Evolutionary conservation across 2,113 vertebrate genomes (phyloP).

Genomic region (Platichthys flesus): DNA sequence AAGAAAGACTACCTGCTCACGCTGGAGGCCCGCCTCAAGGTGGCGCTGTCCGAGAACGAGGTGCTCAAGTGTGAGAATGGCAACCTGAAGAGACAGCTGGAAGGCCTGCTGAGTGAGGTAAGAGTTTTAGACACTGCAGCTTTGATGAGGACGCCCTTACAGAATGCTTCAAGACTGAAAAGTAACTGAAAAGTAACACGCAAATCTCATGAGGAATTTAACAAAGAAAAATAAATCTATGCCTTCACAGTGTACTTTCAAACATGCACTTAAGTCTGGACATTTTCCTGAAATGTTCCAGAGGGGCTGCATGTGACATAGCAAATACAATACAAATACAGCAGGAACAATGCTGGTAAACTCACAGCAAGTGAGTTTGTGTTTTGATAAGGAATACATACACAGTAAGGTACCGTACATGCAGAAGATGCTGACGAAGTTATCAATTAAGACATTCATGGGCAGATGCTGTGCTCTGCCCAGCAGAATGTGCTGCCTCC

Average conservation of each 20-base stretch:
- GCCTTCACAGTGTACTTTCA: no score
- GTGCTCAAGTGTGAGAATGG: constrained; percentile 92
- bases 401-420: no score
- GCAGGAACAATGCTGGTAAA: no score
- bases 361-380: no score
- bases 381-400: no score
- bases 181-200: background rate
- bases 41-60: constrained; percentile 90
- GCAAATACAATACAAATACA: no score
- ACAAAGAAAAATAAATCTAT: background rate
- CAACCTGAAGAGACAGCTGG: constrained; percentile 89
- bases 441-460: no score
- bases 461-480: no score
- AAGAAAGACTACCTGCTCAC: constrained; percentile 95
- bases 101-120: constrained; percentile 91
- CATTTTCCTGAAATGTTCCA: no score
- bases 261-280: background rate
- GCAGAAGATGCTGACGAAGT: no score
- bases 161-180: background rate
- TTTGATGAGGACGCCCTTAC: background rate
- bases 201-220: background rate
- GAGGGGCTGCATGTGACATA: no score
- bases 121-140: constrained; percentile 6
- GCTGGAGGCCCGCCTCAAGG: constrained; percentile 88
- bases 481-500: no score